Conservation (phyloP, 1,140 invertebrate species). For the Lasioglossum albipes region DNA sequence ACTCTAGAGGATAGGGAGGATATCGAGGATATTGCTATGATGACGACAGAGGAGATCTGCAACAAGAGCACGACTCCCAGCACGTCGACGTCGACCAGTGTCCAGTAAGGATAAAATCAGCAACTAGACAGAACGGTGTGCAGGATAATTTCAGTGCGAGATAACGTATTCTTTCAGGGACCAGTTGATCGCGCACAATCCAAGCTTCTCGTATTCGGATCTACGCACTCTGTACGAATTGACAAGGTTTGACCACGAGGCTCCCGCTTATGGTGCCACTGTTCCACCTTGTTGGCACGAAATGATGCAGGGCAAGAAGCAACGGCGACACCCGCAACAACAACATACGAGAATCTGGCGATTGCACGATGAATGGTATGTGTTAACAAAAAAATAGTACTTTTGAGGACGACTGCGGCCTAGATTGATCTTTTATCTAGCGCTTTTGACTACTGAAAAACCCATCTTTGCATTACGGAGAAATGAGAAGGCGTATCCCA, state of each 20-base stretch:
- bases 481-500: too few species aligned
- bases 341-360: constrained; percentile 92
- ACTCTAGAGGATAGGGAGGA: constrained; percentile 85
- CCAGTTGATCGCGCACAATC: constrained; percentile 81
- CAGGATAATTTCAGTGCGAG: not conserved
- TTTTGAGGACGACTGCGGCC: too few species aligned
- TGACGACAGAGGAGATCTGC: constrained; percentile 67
- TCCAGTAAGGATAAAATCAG: constrained; percentile 62
- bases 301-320: constrained; percentile 93
- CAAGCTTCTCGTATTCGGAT: constrained; percentile 80
- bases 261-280: constrained; percentile 89
- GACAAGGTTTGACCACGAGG: constrained; percentile 84
- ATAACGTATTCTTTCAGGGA: constrained; percentile 67
- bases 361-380: constrained; percentile 89
- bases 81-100: constrained; percentile 71
- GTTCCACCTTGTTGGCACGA: constrained; percentile 95
- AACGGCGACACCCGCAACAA: constrained; percentile 89
- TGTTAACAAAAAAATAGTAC: constrained; percentile 6
- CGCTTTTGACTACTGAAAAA: too few species aligned
- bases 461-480: too few species aligned
- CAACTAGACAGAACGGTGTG: not conserved
- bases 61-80: constrained; percentile 70
- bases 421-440: too few species aligned
- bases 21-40: constrained; percentile 82
- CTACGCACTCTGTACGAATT: constrained; percentile 83